phyloP scores from a whole-genome alignment of 1,140 invertebrate species.

The Tetragonula clypearis region DNA sequence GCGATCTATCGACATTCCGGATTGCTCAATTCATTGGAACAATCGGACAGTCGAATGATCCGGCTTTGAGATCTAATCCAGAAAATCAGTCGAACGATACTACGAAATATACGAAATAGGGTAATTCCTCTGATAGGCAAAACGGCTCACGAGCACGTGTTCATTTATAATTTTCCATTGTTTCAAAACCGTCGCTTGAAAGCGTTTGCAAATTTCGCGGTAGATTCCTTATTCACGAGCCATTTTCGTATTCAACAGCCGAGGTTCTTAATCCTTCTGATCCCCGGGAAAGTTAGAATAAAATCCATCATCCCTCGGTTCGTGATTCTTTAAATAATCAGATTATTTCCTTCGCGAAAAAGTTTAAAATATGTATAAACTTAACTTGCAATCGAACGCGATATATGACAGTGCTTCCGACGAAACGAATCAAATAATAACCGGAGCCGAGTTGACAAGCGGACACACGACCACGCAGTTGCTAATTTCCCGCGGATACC shows the following conservation, averaged over 20 bases:
- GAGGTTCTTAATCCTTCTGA: too few relatives aligned
- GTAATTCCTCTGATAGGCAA: not conserved
- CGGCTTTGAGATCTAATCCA: not conserved
- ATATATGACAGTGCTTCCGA: too few relatives aligned
- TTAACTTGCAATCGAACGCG: not conserved
- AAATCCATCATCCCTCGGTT: too few relatives aligned
- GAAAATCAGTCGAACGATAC: not conserved
- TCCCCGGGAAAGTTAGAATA: too few relatives aligned
- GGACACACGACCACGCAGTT: too few relatives aligned
- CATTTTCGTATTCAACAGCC: too few relatives aligned
- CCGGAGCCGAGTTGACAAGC: too few relatives aligned
- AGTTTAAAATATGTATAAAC: not conserved
- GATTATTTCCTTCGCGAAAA: too few relatives aligned
- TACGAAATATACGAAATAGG: not conserved
- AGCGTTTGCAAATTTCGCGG: too few relatives aligned
- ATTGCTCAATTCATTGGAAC: conserved; percentile 7
- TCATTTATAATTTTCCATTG: not conserved
- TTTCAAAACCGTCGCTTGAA: too few relatives aligned
- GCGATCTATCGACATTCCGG: not conserved
- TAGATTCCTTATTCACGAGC: too few relatives aligned
- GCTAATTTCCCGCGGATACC: not conserved
- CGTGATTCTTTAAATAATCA: too few relatives aligned
- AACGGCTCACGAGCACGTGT: not conserved
- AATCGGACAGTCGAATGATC: not conserved
- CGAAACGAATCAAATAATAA: not conserved